A percentile compares a stretch with the other conserved stretches of the same genome.
These are phyloP conservation scores for Atethmia centrago DNA, from an alignment of 2,888 invertebrate species.

Conservation along the genomic window DNA sequence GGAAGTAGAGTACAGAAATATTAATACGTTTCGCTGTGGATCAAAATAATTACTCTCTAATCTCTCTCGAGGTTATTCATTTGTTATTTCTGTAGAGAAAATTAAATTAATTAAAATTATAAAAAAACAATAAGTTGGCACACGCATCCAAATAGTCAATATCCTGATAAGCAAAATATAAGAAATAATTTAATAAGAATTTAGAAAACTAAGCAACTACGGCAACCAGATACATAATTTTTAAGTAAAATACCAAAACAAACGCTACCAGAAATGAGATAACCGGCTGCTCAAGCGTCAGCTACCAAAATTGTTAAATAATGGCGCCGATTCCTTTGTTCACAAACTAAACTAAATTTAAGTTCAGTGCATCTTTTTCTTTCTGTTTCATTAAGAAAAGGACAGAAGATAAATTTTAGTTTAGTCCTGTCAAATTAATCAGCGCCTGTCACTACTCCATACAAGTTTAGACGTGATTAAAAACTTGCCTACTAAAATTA, in stretches of 20 bases:
- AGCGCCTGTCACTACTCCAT: too few relatives aligned
- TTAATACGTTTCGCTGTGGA: constrained; percentile 15
- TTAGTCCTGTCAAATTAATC: too few relatives aligned
- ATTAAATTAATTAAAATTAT: neutral
- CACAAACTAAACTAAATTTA: too few relatives aligned
- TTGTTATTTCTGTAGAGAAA: neutral
- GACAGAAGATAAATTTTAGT: too few relatives aligned
- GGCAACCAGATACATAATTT: too few relatives aligned
- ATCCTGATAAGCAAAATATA: neutral
- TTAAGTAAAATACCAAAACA: constrained; percentile 27
- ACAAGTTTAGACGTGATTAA: too few relatives aligned
- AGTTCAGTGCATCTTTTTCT: too few relatives aligned
- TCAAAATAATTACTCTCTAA: constrained; percentile 16
- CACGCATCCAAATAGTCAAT: neutral
- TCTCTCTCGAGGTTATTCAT: neutral
- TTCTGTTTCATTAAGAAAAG: too few relatives aligned
- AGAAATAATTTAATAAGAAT: neutral
- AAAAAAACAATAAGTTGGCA: neutral
- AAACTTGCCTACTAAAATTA: too few relatives aligned
- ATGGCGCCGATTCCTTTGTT: too few relatives aligned
- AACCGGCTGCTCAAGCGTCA: constrained; percentile 40
- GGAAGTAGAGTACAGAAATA: constrained; percentile 39
- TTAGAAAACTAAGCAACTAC: neutral
- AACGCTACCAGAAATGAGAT: constrained; percentile 24
- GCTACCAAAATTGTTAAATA: constrained; percentile 78